Evolutionary conservation across 1,140 invertebrate species (phyloP).

Genomic region (Atta texana): DNA sequence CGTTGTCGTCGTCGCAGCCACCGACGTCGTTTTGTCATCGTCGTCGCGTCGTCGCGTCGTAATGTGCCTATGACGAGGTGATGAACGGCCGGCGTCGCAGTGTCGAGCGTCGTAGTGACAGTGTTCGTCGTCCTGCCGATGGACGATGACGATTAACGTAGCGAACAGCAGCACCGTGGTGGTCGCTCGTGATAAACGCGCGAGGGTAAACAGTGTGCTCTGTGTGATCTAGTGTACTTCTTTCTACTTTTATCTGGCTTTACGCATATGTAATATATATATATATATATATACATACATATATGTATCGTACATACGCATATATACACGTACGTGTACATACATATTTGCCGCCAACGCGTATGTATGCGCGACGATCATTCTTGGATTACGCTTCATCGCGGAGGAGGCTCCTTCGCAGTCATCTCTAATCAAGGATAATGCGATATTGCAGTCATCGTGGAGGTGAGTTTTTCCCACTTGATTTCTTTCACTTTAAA

Average conservation of each 20-base stretch:
- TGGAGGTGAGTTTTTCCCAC: constrained; percentile 57
- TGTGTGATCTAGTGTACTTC: constrained; percentile 69
- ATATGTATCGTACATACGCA: not conserved
- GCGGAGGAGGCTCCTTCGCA: not conserved
- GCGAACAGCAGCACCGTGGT: constrained; percentile 32
- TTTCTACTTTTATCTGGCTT: constrained; percentile 5
- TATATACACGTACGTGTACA: not conserved
- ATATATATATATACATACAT: not conserved
- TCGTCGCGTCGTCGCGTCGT: not conserved
- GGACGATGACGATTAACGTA: constrained; percentile 71
- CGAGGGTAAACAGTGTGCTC: constrained; percentile 66
- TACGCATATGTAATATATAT: not conserved
- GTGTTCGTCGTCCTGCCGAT: constrained; percentile 66
- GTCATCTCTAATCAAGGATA: constrained; percentile 60
- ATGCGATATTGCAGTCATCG: constrained; percentile 45
- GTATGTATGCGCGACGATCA: constrained; percentile 15
- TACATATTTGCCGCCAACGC: constrained; percentile 12
- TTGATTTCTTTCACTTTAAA: no score
- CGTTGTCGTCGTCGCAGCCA: not conserved
- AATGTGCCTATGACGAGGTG: constrained; percentile 71
- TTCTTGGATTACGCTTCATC: constrained; percentile 68
- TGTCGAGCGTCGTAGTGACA: constrained; percentile 63
- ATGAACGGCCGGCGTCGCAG: constrained; percentile 73
- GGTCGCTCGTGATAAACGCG: constrained; percentile 48
- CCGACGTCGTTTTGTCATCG: no score